A percentile compares a stretch with the other conserved stretches of the same genome.
Conservation (phyloP, 2,113 vertebrate genomes). For the Cromileptes altivelis region DNA sequence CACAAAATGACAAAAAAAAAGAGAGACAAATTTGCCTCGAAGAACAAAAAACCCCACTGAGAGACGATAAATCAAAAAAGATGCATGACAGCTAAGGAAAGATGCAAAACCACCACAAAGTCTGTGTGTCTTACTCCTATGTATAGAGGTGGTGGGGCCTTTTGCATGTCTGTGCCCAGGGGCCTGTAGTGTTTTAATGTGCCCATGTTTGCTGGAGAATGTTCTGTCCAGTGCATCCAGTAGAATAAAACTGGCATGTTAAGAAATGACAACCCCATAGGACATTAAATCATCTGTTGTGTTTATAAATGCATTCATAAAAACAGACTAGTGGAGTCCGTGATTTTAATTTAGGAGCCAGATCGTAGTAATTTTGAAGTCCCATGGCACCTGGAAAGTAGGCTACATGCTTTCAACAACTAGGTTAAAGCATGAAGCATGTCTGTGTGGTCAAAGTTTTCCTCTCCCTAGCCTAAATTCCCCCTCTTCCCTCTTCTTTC, state of each 20-base stretch:
- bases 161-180: too few species aligned
- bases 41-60: too few species aligned
- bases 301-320: slow-evolving; percentile 29
- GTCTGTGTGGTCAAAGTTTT: slow-evolving; percentile 61
- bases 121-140: too few species aligned
- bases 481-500: slow-evolving; percentile 39
- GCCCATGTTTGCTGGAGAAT: background rate
- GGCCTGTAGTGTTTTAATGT: too few species aligned
- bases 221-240: background rate
- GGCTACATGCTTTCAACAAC: slow-evolving; percentile 57
- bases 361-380: slow-evolving; percentile 37
- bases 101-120: too few species aligned
- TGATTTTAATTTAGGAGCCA: slow-evolving; percentile 25
- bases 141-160: too few species aligned
- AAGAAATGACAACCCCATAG: background rate
- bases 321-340: background rate
- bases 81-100: too few species aligned
- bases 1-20: too few species aligned
- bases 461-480: slow-evolving; percentile 44
- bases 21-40: too few species aligned
- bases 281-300: slow-evolving; percentile 25
- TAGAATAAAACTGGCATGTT: background rate
- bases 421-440: slow-evolving; percentile 55
- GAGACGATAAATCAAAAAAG: too few species aligned
- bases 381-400: slow-evolving; percentile 61